Evolutionary conservation across 1,140 invertebrate species (phyloP).

Genomic region (Meloidogyne hapla): DNA sequence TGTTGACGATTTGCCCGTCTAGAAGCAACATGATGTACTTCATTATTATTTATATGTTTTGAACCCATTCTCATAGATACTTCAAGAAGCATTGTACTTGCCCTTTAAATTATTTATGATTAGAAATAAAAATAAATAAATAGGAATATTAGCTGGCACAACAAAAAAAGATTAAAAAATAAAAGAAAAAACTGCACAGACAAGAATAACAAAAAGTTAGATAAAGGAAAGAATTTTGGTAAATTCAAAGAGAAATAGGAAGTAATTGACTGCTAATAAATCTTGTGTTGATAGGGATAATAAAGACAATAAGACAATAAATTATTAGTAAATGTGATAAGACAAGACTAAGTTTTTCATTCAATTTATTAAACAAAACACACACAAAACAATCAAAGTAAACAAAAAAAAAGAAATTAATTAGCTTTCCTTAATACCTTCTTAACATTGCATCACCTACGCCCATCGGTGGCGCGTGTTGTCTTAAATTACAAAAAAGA

Average conservation of each 20-base stretch:
- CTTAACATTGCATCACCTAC: slow-evolving; percentile 21
- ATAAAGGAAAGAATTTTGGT: too few species aligned
- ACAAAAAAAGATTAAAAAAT: slow-evolving; percentile 5
- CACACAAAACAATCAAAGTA: background rate
- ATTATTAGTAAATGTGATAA: too few species aligned
- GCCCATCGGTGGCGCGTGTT: slow-evolving; percentile 6
- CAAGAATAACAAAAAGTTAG: background rate
- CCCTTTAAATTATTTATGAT: slow-evolving; percentile 43
- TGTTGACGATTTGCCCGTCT: slow-evolving; percentile 59
- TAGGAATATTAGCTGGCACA: too few species aligned
- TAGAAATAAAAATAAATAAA: too few species aligned
- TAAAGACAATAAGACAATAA: too few species aligned
- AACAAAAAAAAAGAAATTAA: background rate
- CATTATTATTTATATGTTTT: slow-evolving; percentile 45
- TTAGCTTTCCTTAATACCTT: slow-evolving; percentile 7
- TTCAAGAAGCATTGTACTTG: slow-evolving; percentile 62
- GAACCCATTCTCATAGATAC: slow-evolving; percentile 64
- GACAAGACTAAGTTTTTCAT: too few species aligned
- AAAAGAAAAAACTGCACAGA: background rate
- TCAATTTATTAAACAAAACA: too few species aligned
- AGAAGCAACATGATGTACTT: slow-evolving; percentile 57
- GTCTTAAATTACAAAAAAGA: slow-evolving; percentile 27
- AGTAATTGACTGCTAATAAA: too few species aligned
- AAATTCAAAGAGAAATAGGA: too few species aligned
- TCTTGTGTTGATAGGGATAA: too few species aligned